Base-by-base conservation (phyloP, 2,888 invertebrate species). In the Trichogramma dendrolimi region DNA sequence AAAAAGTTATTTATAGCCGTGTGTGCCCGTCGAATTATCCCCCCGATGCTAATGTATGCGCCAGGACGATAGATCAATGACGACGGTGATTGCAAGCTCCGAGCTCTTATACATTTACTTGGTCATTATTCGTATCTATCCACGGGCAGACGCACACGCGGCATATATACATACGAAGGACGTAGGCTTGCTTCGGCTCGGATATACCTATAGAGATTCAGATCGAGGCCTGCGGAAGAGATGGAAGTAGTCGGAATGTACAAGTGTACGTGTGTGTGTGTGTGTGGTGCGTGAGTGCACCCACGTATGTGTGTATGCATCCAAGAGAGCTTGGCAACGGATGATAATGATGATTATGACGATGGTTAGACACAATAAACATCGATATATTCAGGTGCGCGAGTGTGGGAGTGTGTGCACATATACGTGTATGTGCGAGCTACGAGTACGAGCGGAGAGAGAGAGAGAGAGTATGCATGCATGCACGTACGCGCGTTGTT, bases 321-420 rank as follows among this genome's bases (percentile, higher is more conserved):
- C 11, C 4, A 4, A 4, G 6, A 4, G 27, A 48, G 4, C 5
- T n/a, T 4, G 27, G 54, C 6, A 11, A n/a, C n/a, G 40, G 14
- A 50, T 7, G 11, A 43, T 6, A 38, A 52, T 38, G 8, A 39
- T 42, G 58, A 55, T 47, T 5, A 4, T 8, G 43, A 6, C 10
- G 52, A 11, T 40, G 41, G 48, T 39, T n/a, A 60, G 58, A 53
- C 62, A 60, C 61, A 62, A 65, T 65, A 65, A 65, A 65, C 65
- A 65, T 65, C 62, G 64, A 62, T 60, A 60, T 57, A 60, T 60
- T 51, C 57, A 59, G 57, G 58, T 55, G 60, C 54, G 10, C 40
- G 4, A 10, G 52, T 46, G 55, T 55, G 52, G n/a, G 46, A 11
- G 47, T 43, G 7, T 62, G 58, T 60, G 57, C 62, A 62, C 54